Evolutionary conservation across 1,140 invertebrate species (phyloP).

Genomic region (Zaprionus ghesquierei): DNA sequence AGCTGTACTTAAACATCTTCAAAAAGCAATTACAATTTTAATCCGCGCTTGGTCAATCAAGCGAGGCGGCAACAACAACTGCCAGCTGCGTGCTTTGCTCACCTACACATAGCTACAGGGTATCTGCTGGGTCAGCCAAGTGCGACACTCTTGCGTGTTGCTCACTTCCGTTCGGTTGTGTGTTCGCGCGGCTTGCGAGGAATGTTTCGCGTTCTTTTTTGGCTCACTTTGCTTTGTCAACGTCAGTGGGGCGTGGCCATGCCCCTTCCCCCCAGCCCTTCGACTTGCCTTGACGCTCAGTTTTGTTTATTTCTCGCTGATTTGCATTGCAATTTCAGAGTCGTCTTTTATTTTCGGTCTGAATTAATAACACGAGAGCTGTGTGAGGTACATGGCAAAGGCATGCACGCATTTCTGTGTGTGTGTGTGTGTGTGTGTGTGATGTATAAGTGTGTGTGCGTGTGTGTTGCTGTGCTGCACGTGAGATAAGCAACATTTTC

Average conservation of each 20-base stretch:
- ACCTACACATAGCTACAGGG: conserved; percentile 6
- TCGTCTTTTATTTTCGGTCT: conserved; percentile 14
- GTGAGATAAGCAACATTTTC: conserved; percentile 68
- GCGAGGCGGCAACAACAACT: conserved; percentile 32
- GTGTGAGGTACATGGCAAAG: not conserved
- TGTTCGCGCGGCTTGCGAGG: conserved; percentile 21
- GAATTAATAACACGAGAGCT: conserved; percentile 24
- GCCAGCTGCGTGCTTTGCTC: conserved; percentile 15
- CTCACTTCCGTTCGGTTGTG: conserved; percentile 63
- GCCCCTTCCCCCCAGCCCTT: not conserved
- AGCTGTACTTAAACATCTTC: too few species aligned
- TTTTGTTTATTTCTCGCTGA: not conserved
- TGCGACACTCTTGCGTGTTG: not conserved
- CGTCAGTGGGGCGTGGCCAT: conserved; percentile 9
- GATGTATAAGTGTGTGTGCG: not conserved
- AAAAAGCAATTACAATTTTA: conserved; percentile 61
- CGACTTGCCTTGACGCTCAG: conserved; percentile 1
- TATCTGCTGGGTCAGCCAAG: conserved; percentile 27
- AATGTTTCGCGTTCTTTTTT: not conserved
- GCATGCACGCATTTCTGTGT: not conserved
- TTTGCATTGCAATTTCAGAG: conserved; percentile 19
- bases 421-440: not conserved
- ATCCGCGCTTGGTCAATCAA: conserved; percentile 76
- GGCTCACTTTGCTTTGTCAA: conserved; percentile 11
- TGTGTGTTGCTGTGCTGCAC: conserved; percentile 40